Evolutionary conservation across 2,888 invertebrate genomes (phyloP).

Genomic region (Perizoma affinitatum): DNA sequence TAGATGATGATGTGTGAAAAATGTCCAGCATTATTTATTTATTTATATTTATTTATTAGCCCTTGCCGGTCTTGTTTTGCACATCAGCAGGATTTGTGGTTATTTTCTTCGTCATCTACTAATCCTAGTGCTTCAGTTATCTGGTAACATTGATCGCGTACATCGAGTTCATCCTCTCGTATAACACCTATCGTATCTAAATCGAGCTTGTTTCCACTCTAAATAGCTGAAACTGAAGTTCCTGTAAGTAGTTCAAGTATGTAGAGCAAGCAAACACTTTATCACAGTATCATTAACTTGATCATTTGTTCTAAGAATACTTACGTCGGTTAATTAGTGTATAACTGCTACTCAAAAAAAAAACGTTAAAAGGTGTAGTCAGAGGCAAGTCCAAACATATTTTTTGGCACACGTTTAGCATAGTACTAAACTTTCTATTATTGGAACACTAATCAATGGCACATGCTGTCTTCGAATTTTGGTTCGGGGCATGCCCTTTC

Average conservation of each 20-base stretch:
- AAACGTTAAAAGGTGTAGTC: too few relatives aligned
- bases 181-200: constrained; percentile 13
- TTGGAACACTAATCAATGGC: too few relatives aligned
- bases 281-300: constrained; percentile 31
- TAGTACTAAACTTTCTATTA: too few relatives aligned
- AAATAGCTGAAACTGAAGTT: constrained; percentile 31
- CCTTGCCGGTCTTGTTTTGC: too few relatives aligned
- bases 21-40: too few relatives aligned
- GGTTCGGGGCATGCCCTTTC: too few relatives aligned
- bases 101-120: background rate
- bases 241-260: constrained; percentile 40
- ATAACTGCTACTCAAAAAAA: background rate
- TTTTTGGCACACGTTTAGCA: too few relatives aligned
- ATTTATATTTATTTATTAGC: too few relatives aligned
- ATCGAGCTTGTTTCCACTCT: constrained; percentile 34
- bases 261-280: constrained; percentile 47
- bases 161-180: constrained; percentile 13
- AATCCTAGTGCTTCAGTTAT: constrained; percentile 10
- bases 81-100: too few relatives aligned
- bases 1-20: too few relatives aligned
- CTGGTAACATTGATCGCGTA: background rate
- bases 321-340: constrained; percentile 16
- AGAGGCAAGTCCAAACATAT: too few relatives aligned
- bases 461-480: too few relatives aligned
- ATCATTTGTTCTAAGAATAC: constrained; percentile 29